Evolutionary conservation across 2,888 invertebrate species (phyloP).

Genomic region (Alitta virens): DNA sequence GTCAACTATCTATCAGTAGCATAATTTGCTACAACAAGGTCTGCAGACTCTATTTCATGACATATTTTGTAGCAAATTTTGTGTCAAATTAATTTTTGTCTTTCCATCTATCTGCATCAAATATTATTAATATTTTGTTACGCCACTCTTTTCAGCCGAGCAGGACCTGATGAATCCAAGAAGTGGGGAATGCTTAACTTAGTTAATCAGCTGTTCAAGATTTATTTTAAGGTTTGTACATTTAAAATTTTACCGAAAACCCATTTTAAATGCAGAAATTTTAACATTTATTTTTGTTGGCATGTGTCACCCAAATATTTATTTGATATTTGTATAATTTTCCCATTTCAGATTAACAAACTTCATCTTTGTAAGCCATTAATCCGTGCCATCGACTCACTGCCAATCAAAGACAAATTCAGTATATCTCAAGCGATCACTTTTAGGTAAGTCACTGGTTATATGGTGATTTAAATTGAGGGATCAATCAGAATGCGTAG

Average conservation of each 20-base stretch:
- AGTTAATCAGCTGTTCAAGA: constrained; percentile 95
- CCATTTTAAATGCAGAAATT: too few species aligned
- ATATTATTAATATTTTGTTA: not conserved
- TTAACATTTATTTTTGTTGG: too few species aligned
- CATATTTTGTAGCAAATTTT: too few species aligned
- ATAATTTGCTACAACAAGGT: too few species aligned
- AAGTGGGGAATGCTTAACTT: constrained; percentile 92
- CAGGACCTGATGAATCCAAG: constrained; percentile 87
- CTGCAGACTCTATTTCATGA: too few species aligned
- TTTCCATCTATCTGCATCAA: too few species aligned
- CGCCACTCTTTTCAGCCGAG: constrained; percentile 61
- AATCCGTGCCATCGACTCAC: constrained; percentile 93
- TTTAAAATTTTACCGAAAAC: too few species aligned
- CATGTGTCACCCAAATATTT: too few species aligned
- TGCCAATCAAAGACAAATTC: constrained; percentile 84
- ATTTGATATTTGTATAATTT: not conserved
- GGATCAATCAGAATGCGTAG: too few species aligned
- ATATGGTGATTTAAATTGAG: too few species aligned
- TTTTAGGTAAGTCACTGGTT: constrained; percentile 69
- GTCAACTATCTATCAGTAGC: too few species aligned
- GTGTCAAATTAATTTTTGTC: too few species aligned
- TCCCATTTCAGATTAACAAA: constrained; percentile 60
- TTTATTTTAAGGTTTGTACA: constrained; percentile 92
- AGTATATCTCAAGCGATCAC: constrained; percentile 91
- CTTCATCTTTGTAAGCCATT: constrained; percentile 74